Conservation (phyloP, 1,140 invertebrate genomes). For the Eriosoma lanigerum region DNA sequence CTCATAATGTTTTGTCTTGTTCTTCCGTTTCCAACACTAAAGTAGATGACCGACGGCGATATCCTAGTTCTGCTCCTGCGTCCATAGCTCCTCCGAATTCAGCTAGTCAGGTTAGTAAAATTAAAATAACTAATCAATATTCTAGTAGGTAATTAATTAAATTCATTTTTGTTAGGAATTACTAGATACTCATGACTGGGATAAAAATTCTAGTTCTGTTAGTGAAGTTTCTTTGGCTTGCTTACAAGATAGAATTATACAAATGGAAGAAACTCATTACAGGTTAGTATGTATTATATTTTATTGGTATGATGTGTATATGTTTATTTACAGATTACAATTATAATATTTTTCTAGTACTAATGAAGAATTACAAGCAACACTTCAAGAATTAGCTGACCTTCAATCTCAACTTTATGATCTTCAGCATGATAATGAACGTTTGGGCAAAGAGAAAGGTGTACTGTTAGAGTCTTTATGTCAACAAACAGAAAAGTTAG, state of each 20-base stretch:
- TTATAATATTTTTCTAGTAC: constrained; percentile 65
- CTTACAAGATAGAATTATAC: constrained; percentile 86
- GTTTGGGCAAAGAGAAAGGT: constrained; percentile 82
- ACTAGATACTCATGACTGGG: constrained; percentile 78
- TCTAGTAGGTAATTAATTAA: constrained; percentile 17
- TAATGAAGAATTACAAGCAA: constrained; percentile 94
- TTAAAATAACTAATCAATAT: constrained; percentile 3
- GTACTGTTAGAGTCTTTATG: constrained; percentile 88
- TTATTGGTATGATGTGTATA: background rate
- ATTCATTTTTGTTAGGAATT: constrained; percentile 61
- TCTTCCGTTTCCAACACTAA: constrained; percentile 53
- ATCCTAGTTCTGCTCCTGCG: constrained; percentile 63
- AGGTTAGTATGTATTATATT: constrained; percentile 59
- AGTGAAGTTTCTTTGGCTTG: constrained; percentile 90
- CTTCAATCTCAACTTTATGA: constrained; percentile 82
- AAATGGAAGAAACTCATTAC: constrained; percentile 86
- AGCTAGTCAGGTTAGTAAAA: constrained; percentile 55
- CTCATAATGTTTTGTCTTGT: constrained; percentile 53
- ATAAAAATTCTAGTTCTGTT: constrained; percentile 81
- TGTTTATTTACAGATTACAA: background rate
- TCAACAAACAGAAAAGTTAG: constrained; percentile 86
- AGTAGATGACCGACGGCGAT: constrained; percentile 31
- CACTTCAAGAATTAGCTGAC: constrained; percentile 87
- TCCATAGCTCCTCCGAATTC: constrained; percentile 60
- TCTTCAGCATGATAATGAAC: constrained; percentile 83